Evolutionary conservation across 1,140 invertebrate species (phyloP).

Genomic region (Trachymyrmex cornetzi): DNA sequence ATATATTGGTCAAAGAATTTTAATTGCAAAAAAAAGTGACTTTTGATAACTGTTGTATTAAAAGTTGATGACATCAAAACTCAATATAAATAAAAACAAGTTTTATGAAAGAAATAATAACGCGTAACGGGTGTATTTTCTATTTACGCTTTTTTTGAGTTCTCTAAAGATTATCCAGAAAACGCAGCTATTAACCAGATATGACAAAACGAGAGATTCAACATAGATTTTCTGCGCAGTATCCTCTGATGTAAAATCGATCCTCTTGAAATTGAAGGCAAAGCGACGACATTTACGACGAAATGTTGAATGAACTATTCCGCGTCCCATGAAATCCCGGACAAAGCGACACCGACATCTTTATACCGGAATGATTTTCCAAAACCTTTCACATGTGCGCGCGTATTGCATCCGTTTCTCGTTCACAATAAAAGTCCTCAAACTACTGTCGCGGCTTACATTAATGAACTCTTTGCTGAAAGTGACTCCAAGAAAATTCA

Average conservation of each 20-base stretch:
- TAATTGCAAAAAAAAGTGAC: too few species aligned
- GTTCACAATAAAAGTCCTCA: constrained; percentile 39
- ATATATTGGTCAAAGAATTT: too few species aligned
- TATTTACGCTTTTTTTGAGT: neutral
- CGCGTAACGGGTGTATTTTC: neutral
- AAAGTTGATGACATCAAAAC: too few species aligned
- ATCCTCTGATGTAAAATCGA: constrained; percentile 31
- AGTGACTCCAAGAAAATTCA: constrained; percentile 37
- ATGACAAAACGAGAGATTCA: neutral
- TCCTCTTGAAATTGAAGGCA: constrained; percentile 42
- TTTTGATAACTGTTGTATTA: too few species aligned
- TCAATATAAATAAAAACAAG: too few species aligned
- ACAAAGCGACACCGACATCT: constrained; percentile 38
- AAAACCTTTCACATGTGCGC: constrained; percentile 29
- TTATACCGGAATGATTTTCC: constrained; percentile 54
- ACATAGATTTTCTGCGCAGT: neutral
- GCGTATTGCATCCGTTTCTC: constrained; percentile 1
- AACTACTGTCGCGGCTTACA: constrained; percentile 26
- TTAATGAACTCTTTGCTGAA: constrained; percentile 55
- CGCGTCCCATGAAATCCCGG: constrained; percentile 32
- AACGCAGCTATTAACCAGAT: neutral
- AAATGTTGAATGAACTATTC: constrained; percentile 41
- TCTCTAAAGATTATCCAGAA: neutral
- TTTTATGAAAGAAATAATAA: too few species aligned
- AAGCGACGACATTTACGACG: constrained; percentile 6